Percentiles rank a stretch among this genome's conserved stretches.
phyloP scores from a whole-genome alignment of 2,888 invertebrate genomes.

The Drosophila ezoana region DNA sequence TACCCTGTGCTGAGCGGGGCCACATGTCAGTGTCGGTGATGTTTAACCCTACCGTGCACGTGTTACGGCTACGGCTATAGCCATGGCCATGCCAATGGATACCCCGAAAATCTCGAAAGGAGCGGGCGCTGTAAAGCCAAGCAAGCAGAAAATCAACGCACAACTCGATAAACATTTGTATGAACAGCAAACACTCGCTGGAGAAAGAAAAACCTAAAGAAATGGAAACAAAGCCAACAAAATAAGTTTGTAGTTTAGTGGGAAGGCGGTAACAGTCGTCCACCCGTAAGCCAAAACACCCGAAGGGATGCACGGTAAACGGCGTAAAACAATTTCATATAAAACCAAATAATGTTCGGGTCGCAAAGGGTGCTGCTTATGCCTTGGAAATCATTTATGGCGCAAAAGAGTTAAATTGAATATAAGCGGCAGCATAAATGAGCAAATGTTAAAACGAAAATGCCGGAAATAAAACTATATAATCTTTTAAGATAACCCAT shows the following conservation, averaged over 20 bases:
- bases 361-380: conserved; percentile 46
- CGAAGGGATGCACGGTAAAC: conserved; percentile 15
- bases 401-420: conserved; percentile 18
- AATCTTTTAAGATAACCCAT: background rate
- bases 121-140: conserved; percentile 68
- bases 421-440: conserved; percentile 35
- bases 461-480: background rate
- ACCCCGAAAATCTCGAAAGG: conserved; percentile 55
- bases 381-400: conserved; percentile 51
- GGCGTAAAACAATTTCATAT: conserved; percentile 69
- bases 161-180: conserved; percentile 77
- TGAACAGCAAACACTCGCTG: conserved; percentile 49
- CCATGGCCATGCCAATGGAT: conserved; percentile 52
- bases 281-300: conserved; percentile 24
- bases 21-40: conserved; percentile 38
- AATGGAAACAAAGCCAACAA: conserved; percentile 51
- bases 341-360: conserved; percentile 65
- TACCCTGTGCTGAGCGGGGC: conserved; percentile 2
- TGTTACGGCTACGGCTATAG: conserved; percentile 39
- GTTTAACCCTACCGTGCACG: conserved; percentile 78
- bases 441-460: conserved; percentile 14
- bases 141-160: conserved; percentile 80
- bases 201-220: conserved; percentile 18
- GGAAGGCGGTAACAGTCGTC: conserved; percentile 8
- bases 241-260: conserved; percentile 47